Percentiles rank a stretch among this genome's conserved stretches.
Conservation (phyloP, 1,140 invertebrate genomes). For the Akabosia matsudoensis region DNA sequence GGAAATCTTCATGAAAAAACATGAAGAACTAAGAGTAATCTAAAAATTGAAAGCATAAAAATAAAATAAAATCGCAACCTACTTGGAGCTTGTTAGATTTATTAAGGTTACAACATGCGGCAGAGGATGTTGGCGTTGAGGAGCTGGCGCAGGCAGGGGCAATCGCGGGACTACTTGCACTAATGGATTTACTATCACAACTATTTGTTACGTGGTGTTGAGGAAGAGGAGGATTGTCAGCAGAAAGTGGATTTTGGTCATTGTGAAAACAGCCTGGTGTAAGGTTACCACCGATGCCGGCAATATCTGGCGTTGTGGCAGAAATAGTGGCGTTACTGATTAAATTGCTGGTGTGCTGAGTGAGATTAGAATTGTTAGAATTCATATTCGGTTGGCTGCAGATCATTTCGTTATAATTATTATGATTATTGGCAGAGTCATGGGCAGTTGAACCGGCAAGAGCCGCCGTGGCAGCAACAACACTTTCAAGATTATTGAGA, state of each 20-base stretch:
- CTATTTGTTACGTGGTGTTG: neutral
- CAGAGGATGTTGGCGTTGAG: neutral
- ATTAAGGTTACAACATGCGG: conserved; percentile 16
- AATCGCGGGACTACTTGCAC: conserved; percentile 15
- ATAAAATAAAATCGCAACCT: conserved; percentile 10
- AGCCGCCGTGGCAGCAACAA: conserved; percentile 13
- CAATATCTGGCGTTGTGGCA: neutral
- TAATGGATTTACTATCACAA: neutral
- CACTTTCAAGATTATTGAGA: conserved; percentile 24
- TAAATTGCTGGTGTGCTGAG: neutral
- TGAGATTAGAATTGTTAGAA: neutral
- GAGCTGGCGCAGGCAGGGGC: conserved; percentile 8
- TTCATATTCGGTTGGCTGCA: neutral
- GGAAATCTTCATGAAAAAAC: neutral
- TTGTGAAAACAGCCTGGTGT: neutral
- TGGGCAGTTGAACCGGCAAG: neutral
- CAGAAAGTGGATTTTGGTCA: neutral
- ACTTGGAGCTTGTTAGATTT: conserved; percentile 19
- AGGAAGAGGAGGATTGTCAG: neutral
- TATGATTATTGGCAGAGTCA: neutral
- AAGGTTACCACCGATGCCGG: neutral
- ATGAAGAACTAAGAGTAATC: neutral
- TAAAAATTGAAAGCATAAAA: neutral
- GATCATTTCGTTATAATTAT: neutral
- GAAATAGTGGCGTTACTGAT: neutral